Evolutionary conservation across 2,797 vertebrate species (phyloP), one percentile per base, ranked within the genome.

Genomic region (Steatocranus sp.): DNA sequence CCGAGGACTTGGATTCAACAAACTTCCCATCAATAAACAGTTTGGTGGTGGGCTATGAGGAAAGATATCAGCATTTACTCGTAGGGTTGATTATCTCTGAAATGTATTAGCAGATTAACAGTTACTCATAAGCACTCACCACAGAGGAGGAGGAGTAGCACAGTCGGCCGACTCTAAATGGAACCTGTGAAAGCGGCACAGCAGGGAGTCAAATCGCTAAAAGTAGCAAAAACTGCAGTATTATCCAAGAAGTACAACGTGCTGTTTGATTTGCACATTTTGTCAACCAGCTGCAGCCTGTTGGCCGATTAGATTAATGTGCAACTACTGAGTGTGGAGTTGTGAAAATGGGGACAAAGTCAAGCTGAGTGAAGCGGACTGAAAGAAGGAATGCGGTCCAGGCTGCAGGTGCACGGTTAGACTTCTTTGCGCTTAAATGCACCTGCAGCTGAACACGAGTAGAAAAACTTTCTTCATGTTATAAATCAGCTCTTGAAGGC

Each of bases 21-120:
- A 99, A 99, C 89, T 98, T 98, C 11, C 98, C 98, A 96, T 99
- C 97, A 70, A 99, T 98, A 89, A 99, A 98, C 86, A 99, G 96
- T 89, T 99, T 99, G 49, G 98, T 97, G 86, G 96, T 97, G 66
- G 98, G 96, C 98, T 99, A 94, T 63, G 15, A 78, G 77, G 75
- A 68, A 34, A 8, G 4, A 83, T 3, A 23, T 83, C 25, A 53
- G 41, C 50, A 2, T 74, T 58, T 58, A 66, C 23, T 53, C 2
- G 3, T 6, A 7, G 25, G 11, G 38, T 79, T 41, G 1, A 83
- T 75, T 2, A 53, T 11, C 10, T 30, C 25, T 61, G n/a, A 23
- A 34, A 51, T 36, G 32, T 38, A 27, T 70, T 3, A 18, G 10
- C 54, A 63, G 9, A 11, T 20, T 66, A 15, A 80, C 25, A 83